Evolutionary conservation across 2,888 invertebrate genomes (phyloP).

Genomic region (Cistogaster globosa): DNA sequence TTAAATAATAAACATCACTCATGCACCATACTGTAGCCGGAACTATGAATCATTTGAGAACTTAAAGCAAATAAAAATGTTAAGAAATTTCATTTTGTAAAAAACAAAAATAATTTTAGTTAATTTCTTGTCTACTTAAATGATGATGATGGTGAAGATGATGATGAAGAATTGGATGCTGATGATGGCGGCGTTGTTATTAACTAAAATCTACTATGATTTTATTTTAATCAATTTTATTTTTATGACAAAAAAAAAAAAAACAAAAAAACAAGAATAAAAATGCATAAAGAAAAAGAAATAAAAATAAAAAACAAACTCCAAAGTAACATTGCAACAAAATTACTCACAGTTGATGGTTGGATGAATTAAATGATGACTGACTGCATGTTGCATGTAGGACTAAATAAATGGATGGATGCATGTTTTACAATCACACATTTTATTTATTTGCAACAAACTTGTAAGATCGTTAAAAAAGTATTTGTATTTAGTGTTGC

Average conservation of each 20-base stretch:
- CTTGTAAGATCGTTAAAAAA: constrained; percentile 67
- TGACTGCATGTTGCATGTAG: neutral
- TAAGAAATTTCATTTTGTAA: neutral
- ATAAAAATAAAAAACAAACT: neutral
- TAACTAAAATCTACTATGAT: constrained; percentile 52
- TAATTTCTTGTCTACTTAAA: too few relatives aligned
- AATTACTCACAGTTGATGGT: neutral
- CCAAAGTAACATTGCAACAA: constrained; percentile 15
- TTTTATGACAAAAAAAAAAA: constrained; percentile 38
- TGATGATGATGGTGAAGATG: too few relatives aligned
- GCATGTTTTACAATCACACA: constrained; percentile 53
- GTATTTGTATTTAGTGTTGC: constrained; percentile 34
- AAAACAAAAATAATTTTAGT: too few relatives aligned
- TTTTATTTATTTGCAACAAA: constrained; percentile 61
- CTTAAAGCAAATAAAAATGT: constrained; percentile 2
- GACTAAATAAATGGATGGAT: constrained; percentile 10
- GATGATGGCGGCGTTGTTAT: neutral
- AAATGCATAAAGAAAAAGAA: neutral
- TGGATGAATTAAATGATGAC: constrained; percentile 7
- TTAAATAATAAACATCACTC: too few relatives aligned
- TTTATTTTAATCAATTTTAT: constrained; percentile 60
- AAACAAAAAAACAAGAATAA: neutral
- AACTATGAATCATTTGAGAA: constrained; percentile 42
- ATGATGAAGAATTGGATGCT: neutral
- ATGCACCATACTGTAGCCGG: neutral